Evolutionary conservation across 2,888 invertebrate genomes (phyloP), one percentile per base, ranked within the genome.

Genomic region (Epinotia nisella): DNA sequence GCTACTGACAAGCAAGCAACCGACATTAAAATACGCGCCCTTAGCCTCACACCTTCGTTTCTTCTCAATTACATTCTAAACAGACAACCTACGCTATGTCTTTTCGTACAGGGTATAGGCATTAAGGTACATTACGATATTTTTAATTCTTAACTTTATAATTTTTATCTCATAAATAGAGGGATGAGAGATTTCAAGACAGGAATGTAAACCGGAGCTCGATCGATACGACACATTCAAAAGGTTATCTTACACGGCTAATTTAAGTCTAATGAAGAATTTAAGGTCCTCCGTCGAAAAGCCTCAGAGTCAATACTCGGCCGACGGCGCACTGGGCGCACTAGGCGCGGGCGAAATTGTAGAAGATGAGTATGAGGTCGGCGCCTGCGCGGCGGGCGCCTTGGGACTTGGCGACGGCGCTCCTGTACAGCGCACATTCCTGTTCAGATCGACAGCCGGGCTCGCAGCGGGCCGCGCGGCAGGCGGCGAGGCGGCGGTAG

Each of bases 401-500:
- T 66, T 66, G 21, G 66, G 61, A 53, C 49, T 61, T 61, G 64
- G 68, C 68, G 68, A 69, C 21, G 51, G 67, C 21, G 70, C 41
- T 58, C 39, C 65, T 19, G 70, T 75, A 71, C 76, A 74, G 77
- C 78, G 78, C 78, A 80, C 78, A 78, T 81, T 83, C 77, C 81
- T 81, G 79, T 82, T 82, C 76, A 79, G 80, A 78, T 81, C 81
- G 71, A 76, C 78, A 68, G 49, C 59, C 68, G 69, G 73, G 69
- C 71, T 67, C 49, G 71, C 76, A 76, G 45, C 45, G 24, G 49
- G 24, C 49, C 11, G n/a, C 58, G 39, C 74, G 74, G 73, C 76
- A 76, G 77, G 75, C 75, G 65, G 75, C 71, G 75, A 75, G 71
- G 71, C 77, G 39, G 45, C 58, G 55, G 70, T 49, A 60, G 68